These are phyloP conservation scores for Drosophila pullipes DNA, from an alignment of 2,888 invertebrate species.

Conservation along the genomic window DNA sequence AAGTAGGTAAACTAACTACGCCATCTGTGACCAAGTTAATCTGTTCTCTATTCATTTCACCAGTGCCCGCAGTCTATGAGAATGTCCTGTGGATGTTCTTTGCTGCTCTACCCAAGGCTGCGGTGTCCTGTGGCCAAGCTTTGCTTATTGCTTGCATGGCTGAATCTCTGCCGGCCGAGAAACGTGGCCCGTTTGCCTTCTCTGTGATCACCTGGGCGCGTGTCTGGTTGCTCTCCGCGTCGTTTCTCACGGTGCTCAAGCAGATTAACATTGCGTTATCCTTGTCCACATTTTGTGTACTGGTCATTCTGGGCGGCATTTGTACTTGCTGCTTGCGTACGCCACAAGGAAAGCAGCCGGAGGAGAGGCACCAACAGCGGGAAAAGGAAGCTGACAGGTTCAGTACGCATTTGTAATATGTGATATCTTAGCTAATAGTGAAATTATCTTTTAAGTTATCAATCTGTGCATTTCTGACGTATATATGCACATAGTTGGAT, in stretches of 20 bases:
- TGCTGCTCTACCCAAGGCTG: slow-evolving; percentile 84
- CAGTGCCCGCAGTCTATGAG: slow-evolving; percentile 79
- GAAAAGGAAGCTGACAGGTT: slow-evolving; percentile 24
- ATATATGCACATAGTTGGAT: neutral
- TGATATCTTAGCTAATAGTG: slow-evolving; percentile 19
- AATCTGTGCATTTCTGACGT: neutral
- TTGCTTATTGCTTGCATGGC: slow-evolving; percentile 83
- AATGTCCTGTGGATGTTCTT: slow-evolving; percentile 83
- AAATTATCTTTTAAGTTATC: neutral
- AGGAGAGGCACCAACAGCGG: neutral
- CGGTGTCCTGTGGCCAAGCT: slow-evolving; percentile 84
- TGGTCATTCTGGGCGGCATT: slow-evolving; percentile 82
- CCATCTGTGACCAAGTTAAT: neutral
- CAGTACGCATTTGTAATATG: slow-evolving; percentile 43
- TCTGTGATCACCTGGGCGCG: slow-evolving; percentile 84
- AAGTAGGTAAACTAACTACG: slow-evolving; percentile 63
- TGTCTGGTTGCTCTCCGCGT: slow-evolving; percentile 84
- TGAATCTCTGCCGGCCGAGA: slow-evolving; percentile 83
- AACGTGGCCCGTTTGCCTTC: slow-evolving; percentile 81
- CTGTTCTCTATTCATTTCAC: slow-evolving; percentile 3
- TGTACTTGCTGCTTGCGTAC: slow-evolving; percentile 75
- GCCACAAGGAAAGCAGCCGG: slow-evolving; percentile 12
- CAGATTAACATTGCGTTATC: slow-evolving; percentile 82
- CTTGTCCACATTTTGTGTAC: slow-evolving; percentile 78
- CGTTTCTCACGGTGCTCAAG: slow-evolving; percentile 83